These are phyloP conservation scores for Orthosia gothica DNA, from an alignment of 2,888 invertebrate genomes.

Conservation along the genomic window DNA sequence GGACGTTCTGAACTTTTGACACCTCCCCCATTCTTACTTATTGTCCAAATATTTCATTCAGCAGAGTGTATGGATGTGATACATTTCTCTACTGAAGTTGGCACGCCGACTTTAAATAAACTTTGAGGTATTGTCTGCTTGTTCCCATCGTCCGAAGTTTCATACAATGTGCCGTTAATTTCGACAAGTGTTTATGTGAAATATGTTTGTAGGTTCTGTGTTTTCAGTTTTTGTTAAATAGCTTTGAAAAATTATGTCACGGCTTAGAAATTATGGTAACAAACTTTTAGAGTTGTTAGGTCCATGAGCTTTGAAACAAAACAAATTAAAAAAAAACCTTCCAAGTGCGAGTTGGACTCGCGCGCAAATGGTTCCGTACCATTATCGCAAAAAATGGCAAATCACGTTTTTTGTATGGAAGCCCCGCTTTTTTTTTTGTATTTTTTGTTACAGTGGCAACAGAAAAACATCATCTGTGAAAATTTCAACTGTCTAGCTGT, in stretches of 20 bases:
- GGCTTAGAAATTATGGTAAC: too few relatives aligned
- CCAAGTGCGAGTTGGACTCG: too few relatives aligned
- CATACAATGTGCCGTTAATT: conserved; percentile 60
- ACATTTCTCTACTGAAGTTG: conserved; percentile 68
- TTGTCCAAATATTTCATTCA: conserved; percentile 73
- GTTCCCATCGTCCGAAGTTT: conserved; percentile 50
- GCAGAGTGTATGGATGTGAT: conserved; percentile 67
- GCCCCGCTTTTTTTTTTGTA: too few relatives aligned
- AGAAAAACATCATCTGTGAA: too few relatives aligned
- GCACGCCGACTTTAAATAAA: conserved; percentile 66
- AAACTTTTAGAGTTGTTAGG: too few relatives aligned
- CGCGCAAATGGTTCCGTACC: too few relatives aligned
- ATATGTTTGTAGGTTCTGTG: conserved; percentile 28
- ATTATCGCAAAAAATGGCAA: too few relatives aligned
- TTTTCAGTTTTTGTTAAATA: conserved; percentile 1
- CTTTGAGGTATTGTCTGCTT: conserved; percentile 64
- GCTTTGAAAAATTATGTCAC: not conserved
- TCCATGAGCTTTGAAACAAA: too few relatives aligned
- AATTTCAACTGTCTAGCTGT: too few relatives aligned
- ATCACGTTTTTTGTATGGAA: too few relatives aligned
- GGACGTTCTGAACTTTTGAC: conserved; percentile 66
- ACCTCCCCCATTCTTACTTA: conserved; percentile 65
- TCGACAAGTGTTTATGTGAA: conserved; percentile 58
- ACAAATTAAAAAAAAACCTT: too few relatives aligned
- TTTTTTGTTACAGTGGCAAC: too few relatives aligned